Conservation (phyloP, 2,797 vertebrate species). For the Allobates femoralis region DNA sequence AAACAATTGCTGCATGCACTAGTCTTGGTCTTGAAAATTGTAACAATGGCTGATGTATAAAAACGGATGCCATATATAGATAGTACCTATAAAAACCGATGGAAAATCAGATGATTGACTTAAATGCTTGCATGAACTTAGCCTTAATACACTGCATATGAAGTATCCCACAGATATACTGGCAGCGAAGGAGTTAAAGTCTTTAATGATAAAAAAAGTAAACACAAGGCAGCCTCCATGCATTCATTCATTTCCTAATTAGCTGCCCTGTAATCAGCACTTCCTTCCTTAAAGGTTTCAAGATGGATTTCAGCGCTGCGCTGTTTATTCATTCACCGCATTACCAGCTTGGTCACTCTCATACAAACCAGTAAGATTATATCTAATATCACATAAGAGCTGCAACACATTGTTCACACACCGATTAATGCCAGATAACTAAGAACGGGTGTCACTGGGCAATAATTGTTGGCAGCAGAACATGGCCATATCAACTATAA, state of each 20-base stretch:
- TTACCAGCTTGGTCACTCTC: conserved; percentile 19
- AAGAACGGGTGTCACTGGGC: neutral
- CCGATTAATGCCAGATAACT: neutral
- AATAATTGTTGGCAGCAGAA: neutral
- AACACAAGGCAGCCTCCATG: conserved; percentile 18
- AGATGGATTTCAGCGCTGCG: conserved; percentile 45
- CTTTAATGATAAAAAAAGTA: conserved; percentile 34
- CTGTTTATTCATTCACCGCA: conserved; percentile 26
- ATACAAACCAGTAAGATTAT: conserved; percentile 15
- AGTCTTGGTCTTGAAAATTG: too few species aligned
- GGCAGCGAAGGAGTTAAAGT: conserved; percentile 39
- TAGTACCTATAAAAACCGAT: too few species aligned
- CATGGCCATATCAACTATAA: neutral
- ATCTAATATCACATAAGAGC: neutral
- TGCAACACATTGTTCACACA: neutral
- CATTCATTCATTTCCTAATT: conserved; percentile 56
- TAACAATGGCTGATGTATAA: too few species aligned
- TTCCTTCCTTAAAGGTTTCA: conserved; percentile 63
- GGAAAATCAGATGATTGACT: too few species aligned
- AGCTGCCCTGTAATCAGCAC: conserved; percentile 54
- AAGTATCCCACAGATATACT: neutral
- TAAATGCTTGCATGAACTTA: too few species aligned
- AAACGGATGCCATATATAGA: too few species aligned
- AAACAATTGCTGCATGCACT: too few species aligned
- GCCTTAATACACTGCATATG: neutral